Percentiles rank a stretch among this genome's conserved stretches.
Evolutionary conservation across 2,888 invertebrate genomes (phyloP).

Genomic region (Agonum fuliginosum): DNA sequence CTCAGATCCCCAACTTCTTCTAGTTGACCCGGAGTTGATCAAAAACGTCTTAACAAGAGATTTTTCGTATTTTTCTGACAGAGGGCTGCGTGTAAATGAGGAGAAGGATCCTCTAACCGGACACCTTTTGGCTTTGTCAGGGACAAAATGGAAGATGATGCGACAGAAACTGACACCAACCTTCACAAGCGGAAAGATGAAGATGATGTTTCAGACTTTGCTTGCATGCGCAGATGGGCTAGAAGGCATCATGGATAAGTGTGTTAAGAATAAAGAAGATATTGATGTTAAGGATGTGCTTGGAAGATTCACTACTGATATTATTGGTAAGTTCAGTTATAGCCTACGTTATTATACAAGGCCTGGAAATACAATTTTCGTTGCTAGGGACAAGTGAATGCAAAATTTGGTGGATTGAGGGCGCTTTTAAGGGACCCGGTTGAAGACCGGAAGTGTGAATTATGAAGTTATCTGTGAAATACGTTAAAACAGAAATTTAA

Average conservation of each 20-base stretch:
- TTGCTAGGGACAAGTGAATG: no score
- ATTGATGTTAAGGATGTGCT: constrained; percentile 72
- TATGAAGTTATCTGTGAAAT: no score
- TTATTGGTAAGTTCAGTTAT: constrained; percentile 73
- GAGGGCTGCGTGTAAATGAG: constrained; percentile 32
- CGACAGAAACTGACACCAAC: constrained; percentile 78
- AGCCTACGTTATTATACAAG: no score
- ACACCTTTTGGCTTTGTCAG: constrained; percentile 75
- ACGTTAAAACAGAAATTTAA: no score
- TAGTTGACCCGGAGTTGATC: constrained; percentile 44
- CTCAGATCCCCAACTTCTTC: constrained; percentile 7
- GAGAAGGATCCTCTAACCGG: constrained; percentile 73
- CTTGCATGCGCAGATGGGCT: constrained; percentile 75
- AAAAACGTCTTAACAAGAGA: constrained; percentile 40
- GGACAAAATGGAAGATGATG: constrained; percentile 77
- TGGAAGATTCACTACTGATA: constrained; percentile 76
- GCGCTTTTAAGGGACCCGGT: no score
- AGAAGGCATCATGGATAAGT: constrained; percentile 71
- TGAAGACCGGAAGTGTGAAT: no score
- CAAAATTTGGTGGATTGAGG: no score
- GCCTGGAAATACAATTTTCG: no score
- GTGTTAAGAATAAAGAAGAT: constrained; percentile 66
- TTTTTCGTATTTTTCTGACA: constrained; percentile 41
- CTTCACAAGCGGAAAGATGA: constrained; percentile 81
- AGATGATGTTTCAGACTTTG: constrained; percentile 78